Evolutionary conservation across 2,888 invertebrate species (phyloP).

Genomic region (Mesorhabditis belari): DNA sequence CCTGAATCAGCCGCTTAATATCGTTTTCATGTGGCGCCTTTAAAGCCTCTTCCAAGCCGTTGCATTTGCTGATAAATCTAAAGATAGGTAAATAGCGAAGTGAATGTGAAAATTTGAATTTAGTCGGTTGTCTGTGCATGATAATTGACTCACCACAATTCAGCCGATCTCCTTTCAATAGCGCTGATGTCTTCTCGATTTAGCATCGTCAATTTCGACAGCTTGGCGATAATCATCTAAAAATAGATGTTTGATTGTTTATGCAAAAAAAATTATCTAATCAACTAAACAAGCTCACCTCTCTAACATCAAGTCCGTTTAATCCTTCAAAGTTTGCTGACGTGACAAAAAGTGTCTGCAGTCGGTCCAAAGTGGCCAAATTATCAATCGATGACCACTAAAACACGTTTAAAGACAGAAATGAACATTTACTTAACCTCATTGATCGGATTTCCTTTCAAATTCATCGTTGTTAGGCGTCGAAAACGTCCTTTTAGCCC

Average conservation of each 20-base stretch:
- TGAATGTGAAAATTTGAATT: too few relatives aligned
- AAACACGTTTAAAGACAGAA: background rate
- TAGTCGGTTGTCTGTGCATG: too few relatives aligned
- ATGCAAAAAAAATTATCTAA: too few relatives aligned
- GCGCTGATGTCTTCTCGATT: constrained; percentile 34
- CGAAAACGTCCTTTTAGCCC: constrained; percentile 12
- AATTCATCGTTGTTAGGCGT: constrained; percentile 16
- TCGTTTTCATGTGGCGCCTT: constrained; percentile 17
- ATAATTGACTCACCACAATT: too few relatives aligned
- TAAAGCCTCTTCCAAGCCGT: constrained; percentile 8
- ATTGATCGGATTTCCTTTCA: constrained; percentile 14
- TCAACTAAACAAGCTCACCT: too few relatives aligned
- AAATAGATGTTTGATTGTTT: background rate
- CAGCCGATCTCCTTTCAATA: constrained; percentile 28
- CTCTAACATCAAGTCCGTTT: constrained; percentile 21
- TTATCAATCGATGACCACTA: constrained; percentile 25
- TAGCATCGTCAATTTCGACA: constrained; percentile 22
- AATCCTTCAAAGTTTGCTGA: constrained; percentile 14
- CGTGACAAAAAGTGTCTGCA: constrained; percentile 20
- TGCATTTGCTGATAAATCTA: constrained; percentile 32
- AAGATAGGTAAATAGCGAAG: too few relatives aligned
- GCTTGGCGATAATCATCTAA: constrained; percentile 32
- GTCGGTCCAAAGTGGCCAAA: constrained; percentile 9
- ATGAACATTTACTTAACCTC: background rate
- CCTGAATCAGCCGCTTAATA: constrained; percentile 18